These are phyloP conservation scores for Lepus townsendii DNA, from an alignment of 2,797 vertebrate species.

Conservation along the genomic window DNA sequence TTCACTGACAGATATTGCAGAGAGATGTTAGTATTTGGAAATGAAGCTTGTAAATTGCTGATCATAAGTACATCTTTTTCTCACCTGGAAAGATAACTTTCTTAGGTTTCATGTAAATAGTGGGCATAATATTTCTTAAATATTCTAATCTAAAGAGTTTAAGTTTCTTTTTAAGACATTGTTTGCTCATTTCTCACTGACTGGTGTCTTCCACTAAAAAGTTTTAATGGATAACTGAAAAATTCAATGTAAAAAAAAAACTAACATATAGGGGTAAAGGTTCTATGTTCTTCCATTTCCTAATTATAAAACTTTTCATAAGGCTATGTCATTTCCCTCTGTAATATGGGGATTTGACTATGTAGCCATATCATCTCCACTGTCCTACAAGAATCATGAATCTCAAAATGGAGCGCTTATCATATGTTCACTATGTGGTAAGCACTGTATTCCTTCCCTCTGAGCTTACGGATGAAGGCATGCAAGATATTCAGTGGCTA, in stretches of 20 bases:
- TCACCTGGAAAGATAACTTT: background rate
- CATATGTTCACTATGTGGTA: background rate
- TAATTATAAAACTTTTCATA: background rate
- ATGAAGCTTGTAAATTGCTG: constrained; percentile 8
- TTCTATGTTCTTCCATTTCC: background rate
- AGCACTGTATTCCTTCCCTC: background rate
- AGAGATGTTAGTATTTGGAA: background rate
- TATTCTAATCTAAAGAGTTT: background rate
- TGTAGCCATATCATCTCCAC: background rate
- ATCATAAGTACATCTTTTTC: background rate
- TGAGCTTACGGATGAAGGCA: constrained; percentile 11
- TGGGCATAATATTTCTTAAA: background rate
- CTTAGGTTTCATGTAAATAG: background rate
- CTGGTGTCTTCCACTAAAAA: background rate
- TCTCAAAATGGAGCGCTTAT: constrained; percentile 2
- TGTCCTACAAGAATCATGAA: background rate
- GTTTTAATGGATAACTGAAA: constrained; percentile 10
- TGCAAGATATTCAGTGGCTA: background rate
- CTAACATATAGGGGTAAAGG: background rate
- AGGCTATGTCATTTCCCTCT: background rate
- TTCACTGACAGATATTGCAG: background rate
- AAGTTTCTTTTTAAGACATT: background rate
- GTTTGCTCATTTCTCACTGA: background rate
- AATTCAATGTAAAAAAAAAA: constrained; percentile 25
- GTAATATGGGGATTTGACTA: background rate